Evolutionary conservation across 2,113 vertebrate genomes (phyloP).

Genomic region (Odobenus rosmarus): DNA sequence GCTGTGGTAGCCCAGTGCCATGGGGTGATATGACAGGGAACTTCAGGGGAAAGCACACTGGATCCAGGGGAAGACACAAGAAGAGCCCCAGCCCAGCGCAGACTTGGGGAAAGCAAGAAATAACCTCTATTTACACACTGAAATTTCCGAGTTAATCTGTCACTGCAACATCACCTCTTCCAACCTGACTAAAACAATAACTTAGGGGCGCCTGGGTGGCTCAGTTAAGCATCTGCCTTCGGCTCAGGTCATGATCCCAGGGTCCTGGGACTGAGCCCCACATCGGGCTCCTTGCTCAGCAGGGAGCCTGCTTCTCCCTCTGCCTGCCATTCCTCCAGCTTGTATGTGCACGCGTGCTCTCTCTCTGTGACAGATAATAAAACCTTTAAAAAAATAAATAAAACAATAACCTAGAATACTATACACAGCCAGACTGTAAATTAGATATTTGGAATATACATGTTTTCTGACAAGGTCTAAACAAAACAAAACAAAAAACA

Average conservation of each 20-base stretch:
- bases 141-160: background rate
- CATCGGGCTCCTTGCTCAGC: too few relatives aligned
- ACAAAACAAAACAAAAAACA: too few relatives aligned
- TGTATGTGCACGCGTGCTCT: too few relatives aligned
- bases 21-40: accelerated
- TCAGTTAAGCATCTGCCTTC: too few relatives aligned
- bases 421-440: background rate
- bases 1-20: too few relatives aligned
- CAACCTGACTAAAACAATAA: background rate
- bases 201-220: background rate
- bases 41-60: background rate
- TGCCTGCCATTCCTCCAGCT: too few relatives aligned
- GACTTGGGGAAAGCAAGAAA: background rate
- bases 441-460: background rate
- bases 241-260: too few relatives aligned
- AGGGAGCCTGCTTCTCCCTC: too few relatives aligned
- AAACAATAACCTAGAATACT: background rate
- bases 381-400: too few relatives aligned
- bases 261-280: too few relatives aligned
- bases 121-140: background rate
- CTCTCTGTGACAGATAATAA: too few relatives aligned
- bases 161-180: background rate
- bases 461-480: background rate
- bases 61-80: background rate
- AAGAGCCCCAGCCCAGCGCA: background rate